Conservation (phyloP, 2,797 vertebrate species). For the Coreius guichenoti region DNA sequence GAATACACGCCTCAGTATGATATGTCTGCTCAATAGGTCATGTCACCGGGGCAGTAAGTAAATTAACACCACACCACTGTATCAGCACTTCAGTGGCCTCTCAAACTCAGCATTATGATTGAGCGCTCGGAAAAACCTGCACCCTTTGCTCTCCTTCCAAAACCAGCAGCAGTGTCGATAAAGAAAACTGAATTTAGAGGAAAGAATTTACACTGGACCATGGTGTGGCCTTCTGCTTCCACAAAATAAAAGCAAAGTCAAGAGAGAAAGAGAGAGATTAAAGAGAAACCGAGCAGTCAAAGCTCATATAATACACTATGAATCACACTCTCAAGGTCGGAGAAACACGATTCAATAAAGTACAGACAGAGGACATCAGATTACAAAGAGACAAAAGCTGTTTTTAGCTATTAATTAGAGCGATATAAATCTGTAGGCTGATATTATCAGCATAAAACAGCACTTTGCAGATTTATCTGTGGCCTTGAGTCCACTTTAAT, state of each 20-base stretch:
- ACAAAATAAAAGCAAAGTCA: constrained; percentile 39
- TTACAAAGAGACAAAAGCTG: constrained; percentile 37
- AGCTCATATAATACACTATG: constrained; percentile 29
- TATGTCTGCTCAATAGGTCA: constrained; percentile 32
- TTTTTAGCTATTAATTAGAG: constrained; percentile 44
- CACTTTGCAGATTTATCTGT: constrained; percentile 31
- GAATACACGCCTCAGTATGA: constrained; percentile 31
- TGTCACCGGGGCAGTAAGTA: constrained; percentile 43
- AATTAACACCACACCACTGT: constrained; percentile 60
- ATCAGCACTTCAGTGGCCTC: constrained; percentile 59
- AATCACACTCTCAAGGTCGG: constrained; percentile 43
- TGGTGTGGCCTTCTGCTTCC: constrained; percentile 45
- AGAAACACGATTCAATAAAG: constrained; percentile 26
- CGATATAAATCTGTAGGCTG: constrained; percentile 27
- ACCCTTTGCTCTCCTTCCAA: constrained; percentile 41
- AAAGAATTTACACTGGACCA: constrained; percentile 50
- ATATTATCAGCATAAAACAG: constrained; percentile 30
- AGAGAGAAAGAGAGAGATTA: constrained; percentile 37
- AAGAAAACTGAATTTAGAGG: constrained; percentile 60
- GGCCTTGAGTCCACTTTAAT: constrained; percentile 22
- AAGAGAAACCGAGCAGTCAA: constrained; percentile 16
- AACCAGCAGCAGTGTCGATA: constrained; percentile 59
- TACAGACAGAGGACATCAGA: constrained; percentile 46
- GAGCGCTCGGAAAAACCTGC: constrained; percentile 56
- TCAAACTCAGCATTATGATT: constrained; percentile 62